phyloP scores from a whole-genome alignment of 2,113 vertebrate species.

The Rafetus swinhoei region DNA sequence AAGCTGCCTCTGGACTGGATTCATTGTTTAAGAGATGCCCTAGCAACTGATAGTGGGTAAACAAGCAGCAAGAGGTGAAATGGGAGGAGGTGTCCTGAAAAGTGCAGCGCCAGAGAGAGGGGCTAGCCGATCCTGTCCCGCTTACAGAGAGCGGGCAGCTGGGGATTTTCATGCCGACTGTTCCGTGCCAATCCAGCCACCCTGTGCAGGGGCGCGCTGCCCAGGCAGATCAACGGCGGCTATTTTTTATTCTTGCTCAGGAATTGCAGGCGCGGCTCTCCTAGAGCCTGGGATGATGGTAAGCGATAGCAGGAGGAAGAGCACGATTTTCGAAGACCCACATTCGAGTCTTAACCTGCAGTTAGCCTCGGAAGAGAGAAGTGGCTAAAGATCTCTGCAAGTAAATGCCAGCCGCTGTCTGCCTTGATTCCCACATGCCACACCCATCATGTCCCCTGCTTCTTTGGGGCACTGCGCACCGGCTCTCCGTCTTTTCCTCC shows the following conservation, averaged over 20 bases:
- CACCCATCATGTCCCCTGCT: not conserved
- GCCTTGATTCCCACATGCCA: rapidly evolving
- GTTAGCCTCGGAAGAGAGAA: not conserved
- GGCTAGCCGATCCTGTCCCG: not conserved
- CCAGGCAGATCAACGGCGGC: not conserved
- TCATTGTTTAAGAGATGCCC: not conserved
- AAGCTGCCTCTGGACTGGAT: not conserved
- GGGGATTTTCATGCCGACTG: not conserved
- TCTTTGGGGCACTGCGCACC: not conserved
- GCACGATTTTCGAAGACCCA: not conserved
- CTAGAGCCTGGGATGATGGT: rapidly evolving
- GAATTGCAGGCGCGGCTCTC: not conserved
- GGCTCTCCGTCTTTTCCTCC: not conserved
- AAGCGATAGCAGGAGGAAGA: not conserved
- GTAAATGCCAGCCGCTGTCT: not conserved
- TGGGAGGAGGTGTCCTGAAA: rapidly evolving
- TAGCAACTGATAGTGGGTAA: not conserved
- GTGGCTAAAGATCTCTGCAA: constrained; percentile 20
- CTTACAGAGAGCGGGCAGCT: rapidly evolving
- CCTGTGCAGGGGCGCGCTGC: not conserved
- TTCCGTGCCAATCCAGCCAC: not conserved
- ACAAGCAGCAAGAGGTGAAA: not conserved
- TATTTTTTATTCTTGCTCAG: not conserved
- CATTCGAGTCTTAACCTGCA: not conserved
- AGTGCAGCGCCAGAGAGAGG: not conserved